Base-by-base conservation (phyloP, 2,113 vertebrate genomes). In the Grantiella picta region DNA sequence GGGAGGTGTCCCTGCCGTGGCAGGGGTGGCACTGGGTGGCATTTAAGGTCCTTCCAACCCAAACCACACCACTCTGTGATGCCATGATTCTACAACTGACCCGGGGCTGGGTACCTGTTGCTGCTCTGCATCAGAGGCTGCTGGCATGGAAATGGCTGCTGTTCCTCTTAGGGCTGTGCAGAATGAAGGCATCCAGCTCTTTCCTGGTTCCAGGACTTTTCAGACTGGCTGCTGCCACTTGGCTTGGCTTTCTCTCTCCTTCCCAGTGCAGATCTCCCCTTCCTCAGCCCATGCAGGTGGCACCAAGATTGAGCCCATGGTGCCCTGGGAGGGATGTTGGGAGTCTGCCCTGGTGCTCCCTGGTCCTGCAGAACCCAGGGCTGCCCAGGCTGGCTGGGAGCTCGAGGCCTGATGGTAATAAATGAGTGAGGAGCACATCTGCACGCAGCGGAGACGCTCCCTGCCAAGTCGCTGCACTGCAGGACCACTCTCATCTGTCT, bases 401-500 rank as follows among this genome's bases (percentile, higher is more conserved):
- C 82, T 89, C 7, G 81, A 83, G 94, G 94, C 77, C 95, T 80
- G 94, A 54, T 75, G 91, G 95, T 68, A 84, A 96, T 88, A 90
- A 90, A 95, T 60, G 98, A 96, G 97, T 86, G 96, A 97, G 90
- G 96, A 98, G 97, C 98, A 98, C 98, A 98, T 98, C 98, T 98
- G 98, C 98, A 98, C 97, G 53, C 97, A 98, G 97, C 92, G 52
- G 97, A 97, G 96, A 95, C 97, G 97, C 97, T 96, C 95, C 96
- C 98, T 98, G 98, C 98, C 98, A 99, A 98, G 97, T 77, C 89
- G 5, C 96, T 98, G 98, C 99, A 97, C 98, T 97, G 99, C 98
- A 98, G 98, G 98, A 98, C 98, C 98, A 98, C 98, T 98, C 98
- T 98, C 97, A 98, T 98, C 98, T 98, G 98, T 98, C 98, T 98